phyloP scores from a whole-genome alignment of 2,888 invertebrate species.

The Proisotoma minuta region DNA sequence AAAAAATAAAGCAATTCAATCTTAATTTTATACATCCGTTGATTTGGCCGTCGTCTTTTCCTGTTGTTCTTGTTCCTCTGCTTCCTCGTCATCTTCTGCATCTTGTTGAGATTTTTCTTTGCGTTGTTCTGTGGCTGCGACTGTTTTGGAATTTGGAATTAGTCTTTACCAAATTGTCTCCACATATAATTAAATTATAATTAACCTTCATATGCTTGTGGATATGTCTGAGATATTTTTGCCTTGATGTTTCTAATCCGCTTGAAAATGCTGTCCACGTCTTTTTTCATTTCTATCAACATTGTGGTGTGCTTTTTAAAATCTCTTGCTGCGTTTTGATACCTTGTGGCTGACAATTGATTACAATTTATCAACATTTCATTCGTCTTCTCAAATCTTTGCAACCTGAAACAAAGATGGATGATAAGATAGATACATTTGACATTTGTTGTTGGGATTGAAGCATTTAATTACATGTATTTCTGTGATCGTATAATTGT shows the following conservation, averaged over 20 bases:
- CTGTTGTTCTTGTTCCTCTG: slow-evolving; percentile 49
- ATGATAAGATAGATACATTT: neutral
- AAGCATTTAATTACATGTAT: slow-evolving; percentile 65
- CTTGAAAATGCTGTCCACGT: slow-evolving; percentile 88
- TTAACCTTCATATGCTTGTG: slow-evolving; percentile 55
- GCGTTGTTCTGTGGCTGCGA: slow-evolving; percentile 39
- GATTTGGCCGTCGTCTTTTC: slow-evolving; percentile 49
- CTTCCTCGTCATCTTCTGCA: slow-evolving; percentile 44
- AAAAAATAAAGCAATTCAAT: no score
- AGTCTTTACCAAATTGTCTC: neutral
- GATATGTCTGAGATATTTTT: slow-evolving; percentile 59
- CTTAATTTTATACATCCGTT: slow-evolving; percentile 17
- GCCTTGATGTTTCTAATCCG: slow-evolving; percentile 78
- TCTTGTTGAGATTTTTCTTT: slow-evolving; percentile 50
- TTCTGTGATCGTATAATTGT: slow-evolving; percentile 85
- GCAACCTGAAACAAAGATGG: slow-evolving; percentile 63
- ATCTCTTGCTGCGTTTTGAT: slow-evolving; percentile 78
- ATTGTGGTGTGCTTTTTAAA: slow-evolving; percentile 85
- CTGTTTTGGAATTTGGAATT: slow-evolving; percentile 10
- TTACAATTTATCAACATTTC: slow-evolving; percentile 98
- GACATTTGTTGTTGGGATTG: neutral
- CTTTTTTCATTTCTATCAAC: slow-evolving; percentile 85
- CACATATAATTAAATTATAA: neutral
- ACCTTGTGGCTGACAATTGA: slow-evolving; percentile 79
- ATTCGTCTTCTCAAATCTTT: slow-evolving; percentile 96